Evolutionary conservation across 2,797 vertebrate species (phyloP).

Genomic region (Acanthiza pusilla): DNA sequence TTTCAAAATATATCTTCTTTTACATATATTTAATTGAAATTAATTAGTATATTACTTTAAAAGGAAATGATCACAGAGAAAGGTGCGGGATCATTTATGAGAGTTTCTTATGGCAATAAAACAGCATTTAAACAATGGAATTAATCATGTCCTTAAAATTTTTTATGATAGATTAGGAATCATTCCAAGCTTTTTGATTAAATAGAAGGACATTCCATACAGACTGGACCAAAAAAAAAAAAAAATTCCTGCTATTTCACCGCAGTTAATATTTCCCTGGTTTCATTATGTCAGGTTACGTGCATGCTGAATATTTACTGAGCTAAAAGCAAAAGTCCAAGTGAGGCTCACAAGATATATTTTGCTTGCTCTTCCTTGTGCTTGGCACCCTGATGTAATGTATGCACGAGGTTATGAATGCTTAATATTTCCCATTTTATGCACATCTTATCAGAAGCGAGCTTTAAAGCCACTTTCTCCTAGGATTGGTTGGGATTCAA

Average conservation of each 20-base stretch:
- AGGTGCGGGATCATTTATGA: slow-evolving; percentile 73
- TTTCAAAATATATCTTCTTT: slow-evolving; percentile 82
- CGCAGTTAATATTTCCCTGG: slow-evolving; percentile 23
- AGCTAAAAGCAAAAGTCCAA: slow-evolving; percentile 37
- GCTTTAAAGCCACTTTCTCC: slow-evolving; percentile 48
- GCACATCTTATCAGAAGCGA: slow-evolving; percentile 16
- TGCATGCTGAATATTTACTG: slow-evolving; percentile 53
- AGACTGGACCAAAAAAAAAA: background rate
- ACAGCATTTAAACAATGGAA: slow-evolving; percentile 76
- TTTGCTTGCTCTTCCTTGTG: slow-evolving; percentile 8
- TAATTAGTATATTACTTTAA: slow-evolving; percentile 78
- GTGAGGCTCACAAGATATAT: slow-evolving; percentile 16
- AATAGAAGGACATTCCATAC: slow-evolving; percentile 54
- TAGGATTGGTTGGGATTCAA: slow-evolving; percentile 40
- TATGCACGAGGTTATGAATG: slow-evolving; percentile 9
- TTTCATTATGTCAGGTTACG: slow-evolving; percentile 45
- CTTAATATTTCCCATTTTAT: slow-evolving; percentile 25
- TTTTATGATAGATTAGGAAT: slow-evolving; percentile 69
- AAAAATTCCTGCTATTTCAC: background rate
- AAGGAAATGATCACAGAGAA: slow-evolving; percentile 71
- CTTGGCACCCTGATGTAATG: background rate
- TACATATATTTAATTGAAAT: slow-evolving; percentile 84
- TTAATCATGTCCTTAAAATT: slow-evolving; percentile 70
- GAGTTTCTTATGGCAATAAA: slow-evolving; percentile 75
- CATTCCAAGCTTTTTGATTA: slow-evolving; percentile 68